Conservation (phyloP, 2,888 invertebrate species). For the Prenolepis imparis region DNA sequence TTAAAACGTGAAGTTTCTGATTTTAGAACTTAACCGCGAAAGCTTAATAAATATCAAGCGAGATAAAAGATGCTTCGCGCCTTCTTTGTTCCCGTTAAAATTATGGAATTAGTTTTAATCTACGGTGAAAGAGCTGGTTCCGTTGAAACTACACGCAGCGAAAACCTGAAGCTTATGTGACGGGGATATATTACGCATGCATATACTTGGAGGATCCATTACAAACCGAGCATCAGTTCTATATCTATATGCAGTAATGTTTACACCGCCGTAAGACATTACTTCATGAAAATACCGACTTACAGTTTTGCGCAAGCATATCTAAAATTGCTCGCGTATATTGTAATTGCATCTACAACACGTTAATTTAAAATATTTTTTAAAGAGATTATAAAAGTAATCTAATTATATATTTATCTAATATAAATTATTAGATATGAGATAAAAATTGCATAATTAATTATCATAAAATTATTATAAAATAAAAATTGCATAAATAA, state of each 20-base stretch:
- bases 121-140: conserved; percentile 45
- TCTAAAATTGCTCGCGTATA: conserved; percentile 7
- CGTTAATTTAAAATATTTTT: too few species aligned
- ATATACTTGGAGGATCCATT: not conserved
- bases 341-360: too few species aligned
- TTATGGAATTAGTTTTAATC: conserved; percentile 57
- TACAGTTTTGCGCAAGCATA: not conserved
- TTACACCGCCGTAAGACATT: conserved; percentile 16
- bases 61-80: conserved; percentile 40
- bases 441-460: too few species aligned
- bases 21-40: conserved; percentile 24
- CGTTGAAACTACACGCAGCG: conserved; percentile 18
- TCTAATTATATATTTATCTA: too few species aligned
- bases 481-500: not conserved
- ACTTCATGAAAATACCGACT: conserved; percentile 31
- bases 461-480: not conserved
- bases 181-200: conserved; percentile 29
- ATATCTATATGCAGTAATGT: conserved; percentile 10
- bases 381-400: too few species aligned
- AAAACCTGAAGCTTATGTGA: conserved; percentile 28
- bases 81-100: conserved; percentile 47
- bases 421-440: too few species aligned
- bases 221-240: conserved; percentile 9
- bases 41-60: conserved; percentile 48
- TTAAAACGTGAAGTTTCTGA: conserved; percentile 27